phyloP scores from a whole-genome alignment of 2,797 vertebrate species.

The Takifugu ocellatus region DNA sequence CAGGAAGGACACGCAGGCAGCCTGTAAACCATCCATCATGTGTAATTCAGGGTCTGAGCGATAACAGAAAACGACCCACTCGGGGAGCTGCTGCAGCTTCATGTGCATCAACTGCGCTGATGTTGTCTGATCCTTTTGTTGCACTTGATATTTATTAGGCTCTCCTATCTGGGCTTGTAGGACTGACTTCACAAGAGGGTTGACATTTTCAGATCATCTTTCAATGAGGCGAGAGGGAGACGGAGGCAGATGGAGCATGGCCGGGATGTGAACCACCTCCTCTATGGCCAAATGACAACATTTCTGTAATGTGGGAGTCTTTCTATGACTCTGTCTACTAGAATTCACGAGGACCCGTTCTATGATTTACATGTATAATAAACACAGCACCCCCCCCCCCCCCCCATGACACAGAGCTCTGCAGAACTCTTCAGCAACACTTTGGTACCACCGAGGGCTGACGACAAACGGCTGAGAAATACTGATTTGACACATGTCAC shows the following conservation, averaged over 20 bases:
- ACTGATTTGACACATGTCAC: slow-evolving; percentile 54
- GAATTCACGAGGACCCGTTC: slow-evolving; percentile 47
- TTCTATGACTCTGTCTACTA: slow-evolving; percentile 19
- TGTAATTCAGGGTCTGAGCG: too few relatives aligned
- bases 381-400: slow-evolving; percentile 55
- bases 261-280: too few relatives aligned
- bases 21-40: too few relatives aligned
- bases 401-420: slow-evolving; percentile 40
- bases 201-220: slow-evolving; percentile 8
- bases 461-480: slow-evolving; percentile 54
- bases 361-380: slow-evolving; percentile 50
- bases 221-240: slow-evolving; percentile 1
- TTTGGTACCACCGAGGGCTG: slow-evolving; percentile 50
- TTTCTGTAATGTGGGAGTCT: not conserved
- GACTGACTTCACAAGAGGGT: slow-evolving; percentile 20
- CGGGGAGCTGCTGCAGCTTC: slow-evolving; percentile 11
- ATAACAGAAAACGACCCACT: too few relatives aligned
- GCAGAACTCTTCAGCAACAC: slow-evolving; percentile 58
- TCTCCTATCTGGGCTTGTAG: slow-evolving; percentile 32
- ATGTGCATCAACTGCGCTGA: slow-evolving; percentile 24
- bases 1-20: too few relatives aligned
- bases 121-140: slow-evolving; percentile 21
- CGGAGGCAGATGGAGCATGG: not conserved
- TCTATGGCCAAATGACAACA: too few relatives aligned
- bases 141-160: slow-evolving; percentile 24